Evolutionary conservation across 2,797 vertebrate species (phyloP), one percentile per base, ranked within the genome.

Genomic region (Alauda arvensis): DNA sequence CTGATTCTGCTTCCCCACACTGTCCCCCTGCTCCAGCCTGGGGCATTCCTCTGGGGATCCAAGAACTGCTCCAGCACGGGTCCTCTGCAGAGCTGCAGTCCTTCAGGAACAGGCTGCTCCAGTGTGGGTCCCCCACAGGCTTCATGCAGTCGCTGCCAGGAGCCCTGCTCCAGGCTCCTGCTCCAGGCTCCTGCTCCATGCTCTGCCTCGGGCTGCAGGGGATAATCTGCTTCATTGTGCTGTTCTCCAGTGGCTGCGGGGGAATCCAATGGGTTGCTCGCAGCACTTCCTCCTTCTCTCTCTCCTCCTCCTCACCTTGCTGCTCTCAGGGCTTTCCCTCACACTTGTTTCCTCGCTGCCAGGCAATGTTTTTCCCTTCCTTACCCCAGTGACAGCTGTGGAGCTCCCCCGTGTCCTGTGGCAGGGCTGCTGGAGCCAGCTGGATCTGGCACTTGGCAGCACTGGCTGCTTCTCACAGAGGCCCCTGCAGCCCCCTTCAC

Each of bases 1-100:
- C 43, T 4, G 3, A 40, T 51, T 14, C n/a, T 62, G 48, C 34
- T 12, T 60, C 42, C 26, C 21, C 13, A 4, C 1, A 0, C 26
- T 19, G 34, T 26, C 31, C n/a, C 26, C 15, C 9, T 24, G 18
- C 20, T 55, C 16, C 45, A 55, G 33, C 42, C 33, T 20, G 25
- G 14, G 9, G 1, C 52, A 21, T 28, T 72, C 46, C 46, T 7
- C 2, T 1, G 13, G 12, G 23, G n/a, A 31, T 10, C 20, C 20
- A 5, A 8, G 42, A 24, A 3, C 33, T 24, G 33, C 31, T 69
- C 14, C 28, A 3, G 21, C 0, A 0, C 4, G 9, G 19, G 1
- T 21, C 3, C 29, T 37, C 12, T 33, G 42, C 17, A 1, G 1
- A 2, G 8, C 1, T 16, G 8, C 37, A 11, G 43, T 33, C n/a